phyloP scores from a whole-genome alignment of 2,113 vertebrate species.

The Barnardius zonarius region DNA sequence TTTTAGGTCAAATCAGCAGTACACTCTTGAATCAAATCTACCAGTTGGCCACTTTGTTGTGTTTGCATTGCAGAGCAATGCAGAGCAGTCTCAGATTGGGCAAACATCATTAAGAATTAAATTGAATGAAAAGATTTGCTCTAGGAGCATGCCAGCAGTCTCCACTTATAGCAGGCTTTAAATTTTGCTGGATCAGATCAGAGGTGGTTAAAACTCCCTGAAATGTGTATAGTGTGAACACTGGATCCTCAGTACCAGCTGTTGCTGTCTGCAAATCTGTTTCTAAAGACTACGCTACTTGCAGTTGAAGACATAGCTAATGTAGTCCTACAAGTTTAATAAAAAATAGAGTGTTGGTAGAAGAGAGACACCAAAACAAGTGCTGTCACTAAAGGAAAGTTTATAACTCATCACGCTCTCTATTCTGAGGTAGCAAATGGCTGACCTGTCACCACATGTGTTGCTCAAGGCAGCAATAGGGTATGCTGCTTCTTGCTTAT shows the following conservation, averaged over 20 bases:
- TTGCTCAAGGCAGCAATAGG: neutral
- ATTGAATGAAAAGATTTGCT: neutral
- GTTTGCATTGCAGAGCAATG: neutral
- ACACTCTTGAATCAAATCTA: neutral
- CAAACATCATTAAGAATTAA: neutral
- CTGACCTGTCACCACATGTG: constrained; percentile 4
- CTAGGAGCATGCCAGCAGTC: neutral
- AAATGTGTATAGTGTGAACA: neutral
- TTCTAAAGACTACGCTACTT: neutral
- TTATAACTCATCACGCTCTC: constrained; percentile 24
- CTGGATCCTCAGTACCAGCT: neutral
- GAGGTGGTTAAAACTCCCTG: neutral
- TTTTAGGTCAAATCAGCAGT: neutral
- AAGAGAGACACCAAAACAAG: neutral
- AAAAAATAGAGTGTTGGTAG: neutral
- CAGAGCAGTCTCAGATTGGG: neutral
- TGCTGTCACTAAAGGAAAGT: neutral
- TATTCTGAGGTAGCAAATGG: constrained; percentile 9
- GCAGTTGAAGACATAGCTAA: neutral
- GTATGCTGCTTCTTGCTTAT: neutral
- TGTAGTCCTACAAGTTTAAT: neutral
- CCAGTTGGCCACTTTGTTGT: neutral
- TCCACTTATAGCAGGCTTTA: neutral
- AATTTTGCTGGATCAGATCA: neutral
- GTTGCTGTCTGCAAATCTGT: neutral